Base-by-base conservation (phyloP, 2,888 invertebrate species). In the Eupelmus urozonus region DNA sequence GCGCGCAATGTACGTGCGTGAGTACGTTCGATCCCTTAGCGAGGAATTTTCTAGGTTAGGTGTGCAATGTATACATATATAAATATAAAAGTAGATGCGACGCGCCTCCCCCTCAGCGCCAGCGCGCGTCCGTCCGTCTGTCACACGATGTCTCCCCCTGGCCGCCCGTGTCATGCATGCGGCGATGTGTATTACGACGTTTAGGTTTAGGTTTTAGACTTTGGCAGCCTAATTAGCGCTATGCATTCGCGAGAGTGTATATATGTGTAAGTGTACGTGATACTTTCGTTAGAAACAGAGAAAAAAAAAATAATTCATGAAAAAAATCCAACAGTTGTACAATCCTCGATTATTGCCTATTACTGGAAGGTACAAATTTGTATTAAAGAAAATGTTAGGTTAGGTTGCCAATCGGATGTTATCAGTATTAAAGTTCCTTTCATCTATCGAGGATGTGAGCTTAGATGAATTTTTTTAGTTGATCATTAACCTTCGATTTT, bases 361-460 rank as follows among this genome's bases (percentile, higher is more conserved):
- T 76, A 55, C 23, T 65, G 42, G 5, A 71, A 62, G 72, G 55
- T 72, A 78, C 77, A 78, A 72, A 78, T 72, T 78, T 72, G 27
- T 67, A 59, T 76, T 62, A 53, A 60, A n/a, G n/a, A n/a, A 62
- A 27, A 29, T 59, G 13, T 51, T 67, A 75, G 45, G 34, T 57
- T 70, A 65, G 69, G 57, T 76, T 76, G 70, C 70, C 76, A 76
- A 63, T 76, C 29, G 53, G 40, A 66, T 77, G 59, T 77, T 71
- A 25, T 77, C 71, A 71, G 77, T 72, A 77, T 72, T 72, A 72
- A 66, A 65, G 65, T 71, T 71, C 42, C 51, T 77, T 77, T 71
- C 27, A 13, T 62, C 65, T 18, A 49, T 65, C 63, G 62, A 57
- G 40, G 49, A 70, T 20, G 13, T 18, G 25, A 67, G 57, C 51